Base-by-base conservation (phyloP, 2,113 vertebrate species). In the Erinaceus europaeus region DNA sequence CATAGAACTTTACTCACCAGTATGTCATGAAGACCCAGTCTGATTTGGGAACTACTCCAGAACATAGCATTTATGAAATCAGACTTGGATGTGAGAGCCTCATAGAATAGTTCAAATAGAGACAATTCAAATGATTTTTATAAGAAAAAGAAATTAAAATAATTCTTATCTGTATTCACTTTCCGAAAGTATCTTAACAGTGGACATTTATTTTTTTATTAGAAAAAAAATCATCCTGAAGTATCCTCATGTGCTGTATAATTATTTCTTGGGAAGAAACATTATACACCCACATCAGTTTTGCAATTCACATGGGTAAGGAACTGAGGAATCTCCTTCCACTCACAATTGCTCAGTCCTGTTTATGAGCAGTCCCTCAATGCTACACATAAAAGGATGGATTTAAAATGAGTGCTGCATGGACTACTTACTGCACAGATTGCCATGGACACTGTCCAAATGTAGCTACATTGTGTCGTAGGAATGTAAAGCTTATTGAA, bases 381-480 rank as follows among this genome's bases (percentile, higher is more conserved):
- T 44, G 44, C 53, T 73, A 50, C 44, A 65, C 72, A 81, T 74
- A 74, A 74, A 68, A 80, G 18, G 65, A 77, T 27, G 17, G 6
- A 52, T 78, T 86, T 65, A 8, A 86, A 93, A 72, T 32, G 38
- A 90, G 52, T 4, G 2, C 36, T 61, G 5, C 46, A 69, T 5
- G 75, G 80, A 73, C 34, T 8, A 9, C 61, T 71, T 8, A 9
- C 61, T 71, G 55, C 84, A 86, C 89, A 89, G 53, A 86, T 65
- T 76, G 64, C 86, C 38, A 34, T 46, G 84, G 89, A 71, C 86
- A 48, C 40, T 62, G 55, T 67, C 84, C 89, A 91, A 93, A 84
- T 75, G 59, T 67, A 32, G 59, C 65, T 59, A 84, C 34, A 4
- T 52, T 40, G 23, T 44, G 17, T 55, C 69, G 67, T n/a, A 72